Evolutionary conservation across 2,113 vertebrate genomes (phyloP).

Genomic region (Eulemur rufifrons): DNA sequence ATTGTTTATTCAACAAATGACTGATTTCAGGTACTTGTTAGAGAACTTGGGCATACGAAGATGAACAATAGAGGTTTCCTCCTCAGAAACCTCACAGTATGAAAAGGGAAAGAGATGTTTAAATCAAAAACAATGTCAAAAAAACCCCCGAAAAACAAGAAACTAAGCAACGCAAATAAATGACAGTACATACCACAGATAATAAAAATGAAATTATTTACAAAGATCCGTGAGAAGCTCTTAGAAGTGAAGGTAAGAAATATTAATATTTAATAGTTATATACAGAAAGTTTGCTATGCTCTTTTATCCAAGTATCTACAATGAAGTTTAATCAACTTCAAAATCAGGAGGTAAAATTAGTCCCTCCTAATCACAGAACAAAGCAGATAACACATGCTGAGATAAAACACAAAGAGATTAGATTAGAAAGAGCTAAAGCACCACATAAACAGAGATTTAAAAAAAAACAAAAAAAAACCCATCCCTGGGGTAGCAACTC

Average conservation of each 20-base stretch:
- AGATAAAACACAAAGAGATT: constrained; percentile 13
- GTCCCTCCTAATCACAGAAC: background rate
- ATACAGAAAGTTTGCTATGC: background rate
- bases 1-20: background rate
- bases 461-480: background rate
- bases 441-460: background rate
- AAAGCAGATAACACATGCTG: background rate
- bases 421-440: background rate
- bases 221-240: background rate
- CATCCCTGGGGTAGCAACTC: background rate
- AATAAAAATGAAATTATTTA: background rate
- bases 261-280: background rate
- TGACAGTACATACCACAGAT: background rate
- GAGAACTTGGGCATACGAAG: background rate
- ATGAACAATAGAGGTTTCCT: background rate
- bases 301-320: background rate
- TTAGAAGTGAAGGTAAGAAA: background rate
- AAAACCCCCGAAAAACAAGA: background rate
- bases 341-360: background rate
- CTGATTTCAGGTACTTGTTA: background rate
- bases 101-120: background rate
- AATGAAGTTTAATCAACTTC: background rate
- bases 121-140: background rate
- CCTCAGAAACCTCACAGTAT: background rate
- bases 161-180: background rate